Conservation (phyloP, 2,797 vertebrate species). For the Pipistrellus pipistrellus region DNA sequence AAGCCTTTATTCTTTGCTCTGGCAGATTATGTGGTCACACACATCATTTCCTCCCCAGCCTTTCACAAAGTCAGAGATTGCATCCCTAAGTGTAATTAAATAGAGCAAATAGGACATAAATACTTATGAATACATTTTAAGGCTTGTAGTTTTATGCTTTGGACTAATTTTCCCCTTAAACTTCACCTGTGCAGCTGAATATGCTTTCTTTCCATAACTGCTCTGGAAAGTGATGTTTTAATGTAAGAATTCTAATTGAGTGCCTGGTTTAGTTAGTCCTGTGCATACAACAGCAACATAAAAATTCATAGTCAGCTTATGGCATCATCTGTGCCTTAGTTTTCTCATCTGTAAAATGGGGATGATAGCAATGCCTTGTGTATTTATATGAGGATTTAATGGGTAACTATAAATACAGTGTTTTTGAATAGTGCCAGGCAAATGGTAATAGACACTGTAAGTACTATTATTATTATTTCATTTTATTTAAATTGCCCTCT, state of each 20-base stretch:
- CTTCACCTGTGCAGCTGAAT: not conserved
- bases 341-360: conserved; percentile 55
- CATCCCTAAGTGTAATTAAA: conserved; percentile 5
- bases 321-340: not conserved
- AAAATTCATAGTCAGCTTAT: not conserved
- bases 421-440: conserved; percentile 24
- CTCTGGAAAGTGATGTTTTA: conserved; percentile 26
- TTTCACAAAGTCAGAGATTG: conserved; percentile 18
- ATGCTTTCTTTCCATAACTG: conserved; percentile 2
- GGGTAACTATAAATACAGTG: not conserved
- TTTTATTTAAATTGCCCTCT: conserved; percentile 21
- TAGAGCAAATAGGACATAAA: not conserved
- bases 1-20: conserved; percentile 44
- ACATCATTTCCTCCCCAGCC: not conserved
- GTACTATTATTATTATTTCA: conserved; percentile 11
- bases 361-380: not conserved
- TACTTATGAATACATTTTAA: conserved; percentile 1
- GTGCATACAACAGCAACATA: not conserved
- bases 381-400: conserved; percentile 48
- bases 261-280: not conserved
- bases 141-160: conserved; percentile 18
- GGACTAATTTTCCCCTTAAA: conserved; percentile 45
- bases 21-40: not conserved
- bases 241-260: not conserved
- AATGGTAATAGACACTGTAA: not conserved